Evolutionary conservation across 53 echinoderm and acorn worm species (phyloP), one percentile per base, ranked within the genome.

Genomic region (Patiria pectinifera): DNA sequence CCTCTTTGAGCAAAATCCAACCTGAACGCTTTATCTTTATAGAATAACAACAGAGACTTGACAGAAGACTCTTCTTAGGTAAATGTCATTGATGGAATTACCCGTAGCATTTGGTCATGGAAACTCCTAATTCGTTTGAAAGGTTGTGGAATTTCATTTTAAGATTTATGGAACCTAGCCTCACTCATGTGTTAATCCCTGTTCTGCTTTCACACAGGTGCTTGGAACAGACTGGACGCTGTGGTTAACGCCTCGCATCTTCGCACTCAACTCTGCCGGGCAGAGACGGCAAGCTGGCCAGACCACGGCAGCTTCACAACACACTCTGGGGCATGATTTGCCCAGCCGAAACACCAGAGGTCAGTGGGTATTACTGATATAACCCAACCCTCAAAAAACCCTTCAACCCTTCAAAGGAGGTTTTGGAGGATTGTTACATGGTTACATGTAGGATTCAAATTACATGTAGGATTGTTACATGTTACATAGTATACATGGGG

Each of bases 251-350:
- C n/a, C 23, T 99, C 99, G 12, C 99, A 99, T 92, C 90, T 99
- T 22, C 92, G 99, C n/a, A 23, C 95, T 99, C 86, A 99, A 99
- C 94, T 99, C 99, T 1, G 97, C 99, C 16, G 93, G 99, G 99
- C 23, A 92, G 99, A 62, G 99, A 99, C 78, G 99, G 99, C 76
- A 99, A 99, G 93, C 92, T 99, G 80, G 99, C 99, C 90, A 95
- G 99, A 91, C 99, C 99, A 45, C 93, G 99, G 19, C 99, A 99
- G 93, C 86, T 99, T 3, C 99, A 99, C 76, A 99, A 99, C 96
- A 96, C 99, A 35, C 97, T 95, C 82, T 99, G 99, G 99, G 99
- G 99, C 45, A 99, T 99, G 99, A 97, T 99, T 11, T 99, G 99
- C 62, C 99, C 99, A 83, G 99, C 99, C 26, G 99, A 99, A 91